Evolutionary conservation across 2,888 invertebrate species (phyloP).

Genomic region (Crematogaster levior): DNA sequence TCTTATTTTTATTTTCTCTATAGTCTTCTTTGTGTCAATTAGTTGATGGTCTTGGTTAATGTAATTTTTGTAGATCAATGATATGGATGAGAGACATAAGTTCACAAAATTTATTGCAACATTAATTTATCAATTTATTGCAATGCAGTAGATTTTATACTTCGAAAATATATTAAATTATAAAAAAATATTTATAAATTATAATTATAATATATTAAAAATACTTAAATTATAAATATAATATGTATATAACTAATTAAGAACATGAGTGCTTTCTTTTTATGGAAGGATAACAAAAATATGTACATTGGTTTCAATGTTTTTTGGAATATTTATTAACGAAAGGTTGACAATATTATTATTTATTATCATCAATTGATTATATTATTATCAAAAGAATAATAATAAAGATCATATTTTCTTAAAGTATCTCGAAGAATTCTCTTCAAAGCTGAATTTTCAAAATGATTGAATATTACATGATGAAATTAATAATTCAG

Average conservation of each 20-base stretch:
- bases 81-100: background rate
- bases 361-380: no score
- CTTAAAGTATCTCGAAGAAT: background rate
- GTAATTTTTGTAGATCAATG: background rate
- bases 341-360: slow-evolving; percentile 15
- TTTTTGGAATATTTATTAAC: slow-evolving; percentile 27
- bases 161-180: background rate
- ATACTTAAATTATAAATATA: background rate
- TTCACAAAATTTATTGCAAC: slow-evolving; percentile 4
- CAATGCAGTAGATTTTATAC: background rate
- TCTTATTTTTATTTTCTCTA: background rate
- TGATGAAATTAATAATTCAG: background rate
- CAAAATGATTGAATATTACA: slow-evolving; percentile 5
- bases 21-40: background rate
- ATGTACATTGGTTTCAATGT: background rate
- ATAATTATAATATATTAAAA: no score
- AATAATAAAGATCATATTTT: slow-evolving; percentile 4
- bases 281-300: background rate
- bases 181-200: no score
- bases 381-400: background rate
- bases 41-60: background rate
- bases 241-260: background rate
- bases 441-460: background rate
- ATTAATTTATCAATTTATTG: background rate
- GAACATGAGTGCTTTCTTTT: background rate